Evolutionary conservation across 2,113 vertebrate genomes (phyloP), one percentile per base, ranked within the genome.

Genomic region (Tichodroma muraria): DNA sequence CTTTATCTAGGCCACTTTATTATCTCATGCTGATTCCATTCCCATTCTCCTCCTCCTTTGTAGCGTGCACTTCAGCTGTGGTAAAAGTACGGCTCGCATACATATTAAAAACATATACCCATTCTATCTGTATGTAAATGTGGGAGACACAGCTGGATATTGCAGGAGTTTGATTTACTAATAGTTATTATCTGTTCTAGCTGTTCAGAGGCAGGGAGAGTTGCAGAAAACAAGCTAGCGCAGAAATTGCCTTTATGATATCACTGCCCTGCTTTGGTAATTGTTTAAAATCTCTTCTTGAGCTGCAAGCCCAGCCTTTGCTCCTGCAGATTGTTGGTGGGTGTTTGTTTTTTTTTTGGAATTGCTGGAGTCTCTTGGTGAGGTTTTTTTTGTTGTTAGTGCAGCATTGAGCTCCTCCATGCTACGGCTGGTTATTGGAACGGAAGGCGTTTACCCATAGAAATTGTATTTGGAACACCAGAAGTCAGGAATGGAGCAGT

Each of bases 101-200:
- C 98, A 98, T 98, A 99, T 99, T 98, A 99, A 99, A 98, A 99
- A 98, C 98, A 98, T 98, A 98, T 98, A 98, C 98, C 98, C 99
- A 99, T 99, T 99, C 99, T 99, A 99, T 99, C 99, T 99, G 99
- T 99, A 99, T 99, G 99, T 98, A 99, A 99, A 99, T 99, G 98
- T 70, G 97, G 97, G 98, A 98, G 98, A 95, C 99, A 99, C 99
- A 99, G 99, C 99, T 99, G 99, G 99, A 99, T 98, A 98, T 96
- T 96, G 98, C 98, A 98, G 98, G 98, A 98, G 98, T 99, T 98
- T 99, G 98, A 99, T 99, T 99, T 99, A 99, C 98, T 99, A 99
- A 99, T 99, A 99, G 99, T 99, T 99, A 99, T 99, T 99, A 99
- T 99, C 98, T 99, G 98, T 99, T 98, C 98, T 98, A 97, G 98